Evolutionary conservation across 1,140 invertebrate species (phyloP).

Genomic region (Papilio helenus): DNA sequence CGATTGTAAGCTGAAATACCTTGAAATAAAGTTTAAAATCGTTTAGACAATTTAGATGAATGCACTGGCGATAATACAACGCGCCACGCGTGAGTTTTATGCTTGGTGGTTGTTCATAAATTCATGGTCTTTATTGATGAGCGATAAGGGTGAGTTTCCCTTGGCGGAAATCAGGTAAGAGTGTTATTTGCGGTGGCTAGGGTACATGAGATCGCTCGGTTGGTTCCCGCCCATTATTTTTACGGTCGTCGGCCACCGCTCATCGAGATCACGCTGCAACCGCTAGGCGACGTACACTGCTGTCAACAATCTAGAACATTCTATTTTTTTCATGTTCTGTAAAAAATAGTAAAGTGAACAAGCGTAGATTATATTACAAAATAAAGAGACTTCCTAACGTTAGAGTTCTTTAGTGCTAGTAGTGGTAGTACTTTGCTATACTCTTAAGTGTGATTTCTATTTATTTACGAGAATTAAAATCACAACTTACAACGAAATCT

Average conservation of each 20-base stretch:
- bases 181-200: constrained; percentile 30
- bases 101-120: constrained; percentile 12
- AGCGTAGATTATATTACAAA: not conserved
- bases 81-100: constrained; percentile 21
- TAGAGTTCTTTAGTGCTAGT: not conserved
- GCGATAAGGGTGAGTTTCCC: constrained; percentile 18
- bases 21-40: constrained; percentile 31
- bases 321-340: not conserved
- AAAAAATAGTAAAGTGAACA: not conserved
- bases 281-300: constrained; percentile 40
- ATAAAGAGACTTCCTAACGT: not conserved
- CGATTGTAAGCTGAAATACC: constrained; percentile 15
- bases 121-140: constrained; percentile 28
- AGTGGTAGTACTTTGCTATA: not conserved
- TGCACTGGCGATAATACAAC: constrained; percentile 29
- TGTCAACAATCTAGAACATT: constrained; percentile 5
- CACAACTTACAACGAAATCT: no score
- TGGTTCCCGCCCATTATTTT: constrained; percentile 53
- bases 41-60: not conserved
- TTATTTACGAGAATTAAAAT: no score
- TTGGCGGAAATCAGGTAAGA: constrained; percentile 22
- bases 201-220: constrained; percentile 42
- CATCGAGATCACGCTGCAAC: constrained; percentile 44
- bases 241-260: constrained; percentile 49
- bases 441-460: not conserved